Evolutionary conservation across 2,113 vertebrate genomes (phyloP).

Genomic region (Ctenomys sociabilis): DNA sequence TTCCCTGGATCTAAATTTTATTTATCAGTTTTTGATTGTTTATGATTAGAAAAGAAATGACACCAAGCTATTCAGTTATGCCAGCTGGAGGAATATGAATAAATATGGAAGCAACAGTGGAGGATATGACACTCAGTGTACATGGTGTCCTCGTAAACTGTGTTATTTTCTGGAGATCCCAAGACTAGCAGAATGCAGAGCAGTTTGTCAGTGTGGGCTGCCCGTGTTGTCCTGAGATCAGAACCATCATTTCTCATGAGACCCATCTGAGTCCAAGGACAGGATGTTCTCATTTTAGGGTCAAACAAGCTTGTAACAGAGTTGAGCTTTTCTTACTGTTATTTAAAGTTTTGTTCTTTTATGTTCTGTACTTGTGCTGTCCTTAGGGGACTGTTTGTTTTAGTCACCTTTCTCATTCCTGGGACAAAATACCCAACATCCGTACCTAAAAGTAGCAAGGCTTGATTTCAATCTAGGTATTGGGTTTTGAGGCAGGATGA

Average conservation of each 20-base stretch:
- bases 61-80: background rate
- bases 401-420: background rate
- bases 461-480: background rate
- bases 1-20: background rate
- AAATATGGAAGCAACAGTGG: too few species aligned
- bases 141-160: background rate
- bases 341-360: background rate
- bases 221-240: background rate
- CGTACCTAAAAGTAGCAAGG: background rate
- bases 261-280: background rate
- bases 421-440: background rate
- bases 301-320: background rate
- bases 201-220: accelerated
- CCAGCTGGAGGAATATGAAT: background rate
- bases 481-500: background rate
- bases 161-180: background rate
- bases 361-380: background rate
- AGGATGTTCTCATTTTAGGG: background rate
- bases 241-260: background rate
- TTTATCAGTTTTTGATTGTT: background rate
- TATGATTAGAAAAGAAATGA: background rate
- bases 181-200: background rate
- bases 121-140: accelerated
- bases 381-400: background rate
- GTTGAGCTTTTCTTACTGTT: accelerated